phyloP scores from a whole-genome alignment of 1,140 invertebrate species.

The Aphelenchoides avenae region DNA sequence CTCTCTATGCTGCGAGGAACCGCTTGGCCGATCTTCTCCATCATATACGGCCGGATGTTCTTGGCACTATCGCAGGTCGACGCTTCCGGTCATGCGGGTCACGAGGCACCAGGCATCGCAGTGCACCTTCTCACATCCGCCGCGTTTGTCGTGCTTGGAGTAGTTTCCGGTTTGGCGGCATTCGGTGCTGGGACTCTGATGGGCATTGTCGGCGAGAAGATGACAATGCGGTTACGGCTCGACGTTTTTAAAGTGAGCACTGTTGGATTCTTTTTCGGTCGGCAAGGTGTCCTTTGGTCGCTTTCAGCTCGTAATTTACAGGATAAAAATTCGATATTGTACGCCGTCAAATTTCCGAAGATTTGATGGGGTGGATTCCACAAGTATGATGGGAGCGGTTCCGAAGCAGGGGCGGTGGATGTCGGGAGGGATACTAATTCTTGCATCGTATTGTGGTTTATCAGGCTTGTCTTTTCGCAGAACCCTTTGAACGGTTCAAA shows the following conservation, averaged over 20 bases:
- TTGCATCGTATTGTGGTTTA: no score
- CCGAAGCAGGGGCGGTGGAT: no score
- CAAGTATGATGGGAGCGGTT: no score
- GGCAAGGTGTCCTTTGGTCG: no score
- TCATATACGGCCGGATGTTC: constrained; percentile 46
- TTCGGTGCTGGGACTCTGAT: constrained; percentile 44
- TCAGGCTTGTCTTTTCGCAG: no score
- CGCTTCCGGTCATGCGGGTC: background rate
- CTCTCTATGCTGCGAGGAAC: constrained; percentile 13
- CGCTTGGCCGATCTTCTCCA: constrained; percentile 31
- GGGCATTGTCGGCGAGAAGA: constrained; percentile 43
- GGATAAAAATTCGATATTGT: no score
- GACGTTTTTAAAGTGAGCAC: constrained; percentile 24
- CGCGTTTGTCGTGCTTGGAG: constrained; percentile 34
- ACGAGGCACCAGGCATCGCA: no score
- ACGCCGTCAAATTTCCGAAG: no score
- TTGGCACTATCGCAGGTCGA: constrained; percentile 1
- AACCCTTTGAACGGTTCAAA: no score
- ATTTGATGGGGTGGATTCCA: no score
- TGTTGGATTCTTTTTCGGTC: background rate
- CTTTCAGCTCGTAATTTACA: no score
- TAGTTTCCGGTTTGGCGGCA: constrained; percentile 32
- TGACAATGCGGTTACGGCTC: constrained; percentile 33
- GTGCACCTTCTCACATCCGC: constrained; percentile 15
- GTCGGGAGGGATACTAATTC: no score